Evolutionary conservation across 2,888 invertebrate species (phyloP), one percentile per base, ranked within the genome.

Genomic region (Habrosyne pyritoides): DNA sequence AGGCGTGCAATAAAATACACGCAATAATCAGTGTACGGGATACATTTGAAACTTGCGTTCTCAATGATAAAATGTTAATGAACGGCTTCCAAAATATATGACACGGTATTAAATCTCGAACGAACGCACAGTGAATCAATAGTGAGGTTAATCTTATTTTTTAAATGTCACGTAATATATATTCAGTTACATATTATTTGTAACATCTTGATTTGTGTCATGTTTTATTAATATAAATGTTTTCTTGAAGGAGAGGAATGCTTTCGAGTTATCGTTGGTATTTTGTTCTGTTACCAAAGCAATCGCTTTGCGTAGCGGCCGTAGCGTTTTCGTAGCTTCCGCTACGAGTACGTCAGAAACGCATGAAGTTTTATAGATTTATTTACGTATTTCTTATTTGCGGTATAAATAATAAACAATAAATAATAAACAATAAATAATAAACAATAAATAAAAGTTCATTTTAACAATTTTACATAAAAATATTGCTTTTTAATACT

Each of bases 241-340:
- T 12, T 5, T 3, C 14, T 14, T 42, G 8, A 18, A 2, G 33
- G n/a, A 42, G 18, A 18, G 18, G 18, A 4, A 18, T 42, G n/a
- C 18, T 18, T 28, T 49, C 24, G 6, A 21, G 21, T 21, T 30
- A 50, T 50, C 10, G 6, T 10, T 50, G 28, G 21, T 50, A 49
- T 28, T 49, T 28, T 50, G 50, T 2, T 28, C 30, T 10, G 28
- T 28, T 50, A 50, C 50, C 50, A 50, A 50, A 50, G 50, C 50
- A 50, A 50, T 30, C 10, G 28, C 30, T 6, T 26, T 30, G 30
- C 50, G 50, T 50, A 50, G 50, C 26, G 50, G 14, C 28, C 50
- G 50, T 50, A 50, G 30, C 49, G 8, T 14, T 50, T 28, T 18
- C 50, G 42, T 42, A 42, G 14, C 36, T 6, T 6, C 36, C 1